phyloP scores from a whole-genome alignment of 2,888 invertebrate species.

The Trichopoda pennipes region DNA sequence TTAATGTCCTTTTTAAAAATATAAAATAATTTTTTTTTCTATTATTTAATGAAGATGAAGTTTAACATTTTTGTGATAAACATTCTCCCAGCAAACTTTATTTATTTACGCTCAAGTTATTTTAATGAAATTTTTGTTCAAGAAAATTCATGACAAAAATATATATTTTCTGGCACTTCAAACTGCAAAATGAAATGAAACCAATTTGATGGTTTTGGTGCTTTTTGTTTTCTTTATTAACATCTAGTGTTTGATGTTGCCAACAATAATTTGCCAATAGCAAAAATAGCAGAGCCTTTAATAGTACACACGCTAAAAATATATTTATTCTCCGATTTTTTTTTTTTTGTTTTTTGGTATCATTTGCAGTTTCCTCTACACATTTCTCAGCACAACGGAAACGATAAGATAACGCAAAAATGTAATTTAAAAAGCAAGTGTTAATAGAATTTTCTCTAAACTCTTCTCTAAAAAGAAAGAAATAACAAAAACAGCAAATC shows the following conservation, averaged over 20 bases:
- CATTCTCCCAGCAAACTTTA: constrained; percentile 17
- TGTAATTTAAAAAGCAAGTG: constrained; percentile 67
- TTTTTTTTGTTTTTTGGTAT: constrained; percentile 2
- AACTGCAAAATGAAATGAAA: constrained; percentile 49
- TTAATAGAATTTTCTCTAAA: constrained; percentile 62
- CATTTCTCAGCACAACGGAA: constrained; percentile 54
- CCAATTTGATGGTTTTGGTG: constrained; percentile 42
- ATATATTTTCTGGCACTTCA: constrained; percentile 45
- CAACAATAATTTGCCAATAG: constrained; percentile 56
- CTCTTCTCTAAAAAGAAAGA: constrained; percentile 20
- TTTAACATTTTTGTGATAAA: constrained; percentile 21
- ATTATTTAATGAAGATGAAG: neutral
- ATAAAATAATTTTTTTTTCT: neutral
- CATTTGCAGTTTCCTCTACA: constrained; percentile 51
- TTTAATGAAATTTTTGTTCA: constrained; percentile 54
- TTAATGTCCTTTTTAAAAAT: too few species aligned
- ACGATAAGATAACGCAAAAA: constrained; percentile 65
- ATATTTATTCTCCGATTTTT: neutral
- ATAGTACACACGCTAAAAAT: constrained; percentile 33
- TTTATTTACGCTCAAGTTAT: constrained; percentile 54
- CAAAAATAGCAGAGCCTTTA: constrained; percentile 28
- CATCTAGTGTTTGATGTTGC: constrained; percentile 30
- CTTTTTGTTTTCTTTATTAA: neutral
- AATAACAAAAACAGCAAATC: neutral
- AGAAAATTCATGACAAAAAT: constrained; percentile 18